Base-by-base conservation (phyloP, 2,113 vertebrate species). In the Ammodytes dubius region DNA sequence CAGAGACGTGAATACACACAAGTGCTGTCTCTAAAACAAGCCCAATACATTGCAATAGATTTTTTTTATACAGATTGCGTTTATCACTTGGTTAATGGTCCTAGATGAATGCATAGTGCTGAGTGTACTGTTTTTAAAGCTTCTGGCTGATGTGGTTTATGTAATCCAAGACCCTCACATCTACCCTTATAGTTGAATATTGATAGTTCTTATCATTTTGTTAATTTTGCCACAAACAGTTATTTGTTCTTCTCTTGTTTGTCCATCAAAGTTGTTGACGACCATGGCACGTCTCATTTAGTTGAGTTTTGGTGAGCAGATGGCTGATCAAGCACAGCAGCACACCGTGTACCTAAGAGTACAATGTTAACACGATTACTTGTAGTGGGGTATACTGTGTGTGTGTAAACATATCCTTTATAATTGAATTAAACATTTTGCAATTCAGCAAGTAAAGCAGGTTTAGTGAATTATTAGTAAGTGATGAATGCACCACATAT, bases 11-110 rank as follows among this genome's bases (percentile, higher is more conserved):
- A 27, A 27, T 66, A 72, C 63, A 66, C 65, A 81, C 66, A 83
- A 86, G 77, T 67, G 61, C 7, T 82, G 72, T 76, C 76, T 90
- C 74, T 87, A 45, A 74, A 46, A 86, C 46, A n/a, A 58, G 42
- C n/a, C 78, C 47, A 42, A 7, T 60, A 50, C 37, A 63, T 56
- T 43, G 47, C 47, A 47, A 11, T 75, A 40, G 35, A 52, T 79
- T 85, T 79, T 68, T 76, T 79, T 85, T 79, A 65, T 76, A 53
- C 11, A 1, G 50, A 27, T 14, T 52, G 13, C 60, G 66, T 79
- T 69, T 70, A 57, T 67, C 60, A 60, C 58, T 73, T 19, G 42
- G 39, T 58, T 46, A 61, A 71, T 89, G 74, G 15, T 54, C 4
- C 57, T 59, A 6, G 69, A 17, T 58, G 43, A 40, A n/a, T 68